phyloP scores from a whole-genome alignment of 2,797 vertebrate species.

The Micropoecilia bifurca region DNA sequence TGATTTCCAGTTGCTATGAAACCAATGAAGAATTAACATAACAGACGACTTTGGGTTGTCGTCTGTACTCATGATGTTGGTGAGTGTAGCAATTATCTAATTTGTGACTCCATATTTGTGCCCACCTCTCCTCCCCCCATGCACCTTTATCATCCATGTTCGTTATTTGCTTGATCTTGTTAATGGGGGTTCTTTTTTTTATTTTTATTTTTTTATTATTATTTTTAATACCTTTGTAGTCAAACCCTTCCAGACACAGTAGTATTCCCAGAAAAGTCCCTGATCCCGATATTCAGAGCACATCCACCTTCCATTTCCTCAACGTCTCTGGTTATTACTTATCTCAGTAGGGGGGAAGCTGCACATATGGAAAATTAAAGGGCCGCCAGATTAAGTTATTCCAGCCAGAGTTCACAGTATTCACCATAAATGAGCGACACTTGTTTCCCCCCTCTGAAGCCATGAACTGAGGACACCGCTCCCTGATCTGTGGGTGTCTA shows the following conservation, averaged over 20 bases:
- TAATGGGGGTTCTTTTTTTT: not conserved
- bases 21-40: not conserved
- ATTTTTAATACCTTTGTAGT: not conserved
- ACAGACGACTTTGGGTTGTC: not conserved
- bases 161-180: not conserved
- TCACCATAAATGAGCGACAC: not conserved
- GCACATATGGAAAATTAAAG: slow-evolving; percentile 45
- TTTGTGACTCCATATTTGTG: not conserved
- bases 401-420: slow-evolving; percentile 11
- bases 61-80: not conserved
- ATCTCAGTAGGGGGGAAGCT: slow-evolving; percentile 34
- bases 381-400: slow-evolving; percentile 40
- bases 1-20: not conserved
- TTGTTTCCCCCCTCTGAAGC: not conserved
- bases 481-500: not conserved
- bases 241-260: not conserved
- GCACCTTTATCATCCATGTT: not conserved
- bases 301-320: slow-evolving; percentile 29
- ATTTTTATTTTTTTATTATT: not conserved
- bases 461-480: not conserved
- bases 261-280: not conserved
- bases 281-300: slow-evolving; percentile 28
- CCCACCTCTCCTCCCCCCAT: not conserved
- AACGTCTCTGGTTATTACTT: slow-evolving; percentile 21
- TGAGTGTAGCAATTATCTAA: not conserved